A percentile compares a stretch with the other conserved stretches of the same genome.
Conservation (phyloP, 2,888 invertebrate species). For the Poecilobothrus nobilitatus region DNA sequence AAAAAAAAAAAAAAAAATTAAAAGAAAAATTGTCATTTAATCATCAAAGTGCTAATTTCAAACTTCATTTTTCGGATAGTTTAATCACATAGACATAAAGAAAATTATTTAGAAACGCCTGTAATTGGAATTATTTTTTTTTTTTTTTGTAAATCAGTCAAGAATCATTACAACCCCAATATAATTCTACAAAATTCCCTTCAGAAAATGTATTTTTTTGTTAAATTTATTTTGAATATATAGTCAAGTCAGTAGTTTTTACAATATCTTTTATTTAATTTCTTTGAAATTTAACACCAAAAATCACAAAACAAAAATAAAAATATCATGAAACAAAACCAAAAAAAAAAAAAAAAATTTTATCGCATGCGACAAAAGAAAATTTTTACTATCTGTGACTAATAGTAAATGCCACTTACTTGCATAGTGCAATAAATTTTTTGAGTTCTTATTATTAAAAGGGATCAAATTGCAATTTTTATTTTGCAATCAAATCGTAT, state of each 20-base stretch:
- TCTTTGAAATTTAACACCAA: background rate
- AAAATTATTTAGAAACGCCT: background rate
- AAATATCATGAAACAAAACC: no score
- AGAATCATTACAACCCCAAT: background rate
- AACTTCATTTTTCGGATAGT: background rate
- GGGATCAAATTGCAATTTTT: slow-evolving; percentile 1
- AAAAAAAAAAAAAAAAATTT: background rate
- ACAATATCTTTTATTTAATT: background rate
- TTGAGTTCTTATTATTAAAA: background rate
- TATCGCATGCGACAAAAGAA: no score
- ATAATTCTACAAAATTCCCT: no score
- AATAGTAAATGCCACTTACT: background rate
- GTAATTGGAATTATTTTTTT: background rate
- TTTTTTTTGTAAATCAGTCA: background rate
- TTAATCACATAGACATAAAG: background rate
- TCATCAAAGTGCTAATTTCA: background rate
- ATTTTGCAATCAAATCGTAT: background rate
- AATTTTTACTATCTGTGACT: background rate
- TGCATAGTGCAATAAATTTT: background rate
- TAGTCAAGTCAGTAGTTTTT: background rate
- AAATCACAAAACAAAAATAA: no score
- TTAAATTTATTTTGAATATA: no score
- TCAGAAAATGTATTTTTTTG: no score
- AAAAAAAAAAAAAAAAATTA: no score
- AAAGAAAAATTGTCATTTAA: background rate